Base-by-base conservation (phyloP, 2,888 invertebrate species). In the Leptogaster cylindrica region DNA sequence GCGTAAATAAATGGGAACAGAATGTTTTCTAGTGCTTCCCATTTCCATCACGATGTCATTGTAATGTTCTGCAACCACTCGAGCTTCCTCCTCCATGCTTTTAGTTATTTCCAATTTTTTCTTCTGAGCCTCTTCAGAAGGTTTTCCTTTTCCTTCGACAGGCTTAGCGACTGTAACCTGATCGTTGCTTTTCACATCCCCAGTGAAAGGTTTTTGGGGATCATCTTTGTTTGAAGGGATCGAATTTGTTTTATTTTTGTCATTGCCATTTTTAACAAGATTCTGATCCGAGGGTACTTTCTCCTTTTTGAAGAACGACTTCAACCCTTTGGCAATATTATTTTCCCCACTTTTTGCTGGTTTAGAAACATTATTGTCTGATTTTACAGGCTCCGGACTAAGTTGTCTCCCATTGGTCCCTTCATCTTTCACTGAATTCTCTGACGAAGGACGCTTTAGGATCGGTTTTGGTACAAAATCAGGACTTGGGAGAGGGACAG, bases 401-500 rank as follows among this genome's bases (percentile, higher is more conserved):
- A 20, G 5, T 12, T n/a, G 36, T 1, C 39, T 55, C 1, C 39
- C 55, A 7, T 55, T 55, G 2, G 36, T 20, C 70, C 50, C 68
- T 0, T 72, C 72, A 75, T 71, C 77, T 20, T 74, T 75, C 4
- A 78, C 72, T 46, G 83, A 78, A 25, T 77, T 73, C 71, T 84
- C 84, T 67, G 84, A 51, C 2, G 79, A 78, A 1, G 80, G 82
- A 65, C 85, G 84, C 76, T 92, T 92, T 10, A 92, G 76, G 73
- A 92, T 92, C 0, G 92, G 92, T 77, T 92, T 92, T 0, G 92
- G 92, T 28, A 89, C 80, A 74, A 89, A 87, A 77, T 87, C 88
- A 0, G 89, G 88, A 77, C 88, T 87, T 0, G 88, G 87, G 46
- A 88, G 79, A n/a, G 88, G 86, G 68, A 79, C 66, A 1, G 86